Evolutionary conservation across 2,113 vertebrate genomes (phyloP), one percentile per base, ranked within the genome.

Genomic region (Anguilla rostrata): DNA sequence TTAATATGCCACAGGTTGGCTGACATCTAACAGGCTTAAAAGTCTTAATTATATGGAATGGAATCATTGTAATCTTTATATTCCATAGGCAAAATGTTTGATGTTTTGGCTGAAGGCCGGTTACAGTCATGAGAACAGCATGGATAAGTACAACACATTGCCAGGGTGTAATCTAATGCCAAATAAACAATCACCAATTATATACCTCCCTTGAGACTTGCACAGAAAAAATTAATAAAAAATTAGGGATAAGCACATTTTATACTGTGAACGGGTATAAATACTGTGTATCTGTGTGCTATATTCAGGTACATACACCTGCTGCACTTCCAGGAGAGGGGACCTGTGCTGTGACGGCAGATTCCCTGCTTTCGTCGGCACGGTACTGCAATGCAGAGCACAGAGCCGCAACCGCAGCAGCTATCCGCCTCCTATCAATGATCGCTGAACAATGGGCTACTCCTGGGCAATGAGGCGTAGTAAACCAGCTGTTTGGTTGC

Each of bases 361-460:
- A 12, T 8, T 75, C n/a, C 26, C 71, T 29, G 26, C 29, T 29
- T 75, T 3, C 26, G 63, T 71, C n/a, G 6, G 26, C n/a, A 75
- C 26, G 11, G 26, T 89, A 88, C 92, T 93, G 91, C 91, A 92
- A 88, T 91, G 91, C 84, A 88, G 87, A 71, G 87, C 87, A 89
- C 86, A 89, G 85, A 89, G 81, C 3, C 81, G 20, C 29, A 78
- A 79, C 86, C 78, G 83, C 84, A 88, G 84, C 85, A 39, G 78
- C 20, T n/a, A n/a, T n/a, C 20, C 2, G 3, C 63, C 26, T 71
- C 14, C 2, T 60, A 60, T 20, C 57, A 60, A n/a, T 75, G 26
- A 75, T 75, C n/a, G 11, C 26, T 75, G 6, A 75, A 75, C 60
- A 75, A 29, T 75, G 12, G 34, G n/a, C 71, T 34, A 3, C n/a